A percentile compares a stretch with the other conserved stretches of the same genome.
phyloP scores from a whole-genome alignment of 2,113 vertebrate genomes.

The Sminthopsis crassicaudata region DNA sequence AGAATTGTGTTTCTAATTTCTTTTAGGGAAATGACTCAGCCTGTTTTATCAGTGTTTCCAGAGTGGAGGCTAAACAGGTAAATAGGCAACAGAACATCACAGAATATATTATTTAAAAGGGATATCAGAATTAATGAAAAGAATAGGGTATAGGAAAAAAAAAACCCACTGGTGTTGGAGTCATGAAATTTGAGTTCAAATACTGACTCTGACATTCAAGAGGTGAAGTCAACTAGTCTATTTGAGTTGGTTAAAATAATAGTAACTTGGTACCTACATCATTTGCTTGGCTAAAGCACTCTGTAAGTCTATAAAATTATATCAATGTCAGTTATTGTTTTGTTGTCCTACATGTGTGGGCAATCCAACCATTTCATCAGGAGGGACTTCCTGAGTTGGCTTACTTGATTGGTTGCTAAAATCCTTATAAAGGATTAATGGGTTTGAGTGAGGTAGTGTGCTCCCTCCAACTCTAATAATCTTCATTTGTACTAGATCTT shows the following conservation, averaged over 20 bases:
- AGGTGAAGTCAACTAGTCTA: not conserved
- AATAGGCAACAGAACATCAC: not conserved
- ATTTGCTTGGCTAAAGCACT: not conserved
- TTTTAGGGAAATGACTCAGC: constrained; percentile 11
- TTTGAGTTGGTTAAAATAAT: not conserved
- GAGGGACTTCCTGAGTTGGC: not conserved
- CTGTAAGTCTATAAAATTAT: not conserved
- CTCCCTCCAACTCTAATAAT: not conserved
- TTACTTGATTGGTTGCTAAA: not conserved
- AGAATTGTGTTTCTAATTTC: constrained; percentile 32
- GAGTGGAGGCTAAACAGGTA: not conserved
- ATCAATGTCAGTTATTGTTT: not conserved
- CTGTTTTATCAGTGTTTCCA: not conserved
- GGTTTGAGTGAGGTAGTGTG: not conserved
- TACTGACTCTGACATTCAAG: not conserved
- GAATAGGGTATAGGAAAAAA: not conserved
- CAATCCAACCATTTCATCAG: not conserved
- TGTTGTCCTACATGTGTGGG: not conserved
- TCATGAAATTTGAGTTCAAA: not conserved
- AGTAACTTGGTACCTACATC: not conserved
- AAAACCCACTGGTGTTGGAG: not conserved
- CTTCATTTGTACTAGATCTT: not conserved
- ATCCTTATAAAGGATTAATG: not conserved
- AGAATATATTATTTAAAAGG: not conserved
- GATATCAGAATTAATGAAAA: not conserved